Evolutionary conservation across 2,888 invertebrate species (phyloP).

Genomic region (Drosophila hawaiiensis): DNA sequence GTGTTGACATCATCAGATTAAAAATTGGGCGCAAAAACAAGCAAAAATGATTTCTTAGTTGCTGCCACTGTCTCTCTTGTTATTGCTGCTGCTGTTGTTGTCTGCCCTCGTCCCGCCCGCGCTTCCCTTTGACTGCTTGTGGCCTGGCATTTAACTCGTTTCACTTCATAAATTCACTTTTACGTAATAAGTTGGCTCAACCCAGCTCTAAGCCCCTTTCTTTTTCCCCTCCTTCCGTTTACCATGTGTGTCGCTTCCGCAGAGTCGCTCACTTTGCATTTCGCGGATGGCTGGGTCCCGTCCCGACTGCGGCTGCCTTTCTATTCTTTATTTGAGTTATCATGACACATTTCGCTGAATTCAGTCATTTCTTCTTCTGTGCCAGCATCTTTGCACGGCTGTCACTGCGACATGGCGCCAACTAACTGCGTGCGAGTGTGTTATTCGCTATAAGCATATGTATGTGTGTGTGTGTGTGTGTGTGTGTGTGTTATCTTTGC

Average conservation of each 20-base stretch:
- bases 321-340: constrained; percentile 81
- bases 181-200: constrained; percentile 76
- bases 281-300: constrained; percentile 73
- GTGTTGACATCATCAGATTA: constrained; percentile 81
- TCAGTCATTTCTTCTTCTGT: constrained; percentile 81
- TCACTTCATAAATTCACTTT: constrained; percentile 82
- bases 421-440: constrained; percentile 42
- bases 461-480: constrained; percentile 4
- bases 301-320: constrained; percentile 49
- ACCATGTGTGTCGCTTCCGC: constrained; percentile 71
- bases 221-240: constrained; percentile 30
- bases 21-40: constrained; percentile 76
- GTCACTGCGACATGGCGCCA: constrained; percentile 77
- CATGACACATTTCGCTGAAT: constrained; percentile 81
- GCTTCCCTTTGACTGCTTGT: constrained; percentile 38
- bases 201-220: constrained; percentile 24
- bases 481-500: constrained; percentile 55
- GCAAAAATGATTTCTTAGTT: constrained; percentile 72
- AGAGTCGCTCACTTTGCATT: constrained; percentile 75
- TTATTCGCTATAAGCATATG: constrained; percentile 9
- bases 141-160: constrained; percentile 81
- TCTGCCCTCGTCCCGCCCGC: constrained; percentile 10
- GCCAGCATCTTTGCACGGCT: constrained; percentile 74
- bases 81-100: constrained; percentile 30
- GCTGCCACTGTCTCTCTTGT: constrained; percentile 26